Evolutionary conservation across 2,797 vertebrate species (phyloP).

Genomic region (Remorina albescens): DNA sequence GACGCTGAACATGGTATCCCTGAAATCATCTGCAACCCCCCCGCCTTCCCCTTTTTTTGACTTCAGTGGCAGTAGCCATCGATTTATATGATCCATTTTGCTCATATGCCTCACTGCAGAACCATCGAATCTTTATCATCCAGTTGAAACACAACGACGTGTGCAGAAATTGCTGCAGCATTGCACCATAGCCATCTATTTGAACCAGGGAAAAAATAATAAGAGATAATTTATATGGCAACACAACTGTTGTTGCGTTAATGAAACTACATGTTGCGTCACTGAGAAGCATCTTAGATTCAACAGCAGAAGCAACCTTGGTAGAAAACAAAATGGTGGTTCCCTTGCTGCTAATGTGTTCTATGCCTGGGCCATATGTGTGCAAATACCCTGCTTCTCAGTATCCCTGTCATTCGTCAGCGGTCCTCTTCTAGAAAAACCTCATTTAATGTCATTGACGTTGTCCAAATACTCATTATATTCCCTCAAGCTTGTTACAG

Average conservation of each 20-base stretch:
- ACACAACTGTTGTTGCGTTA: conserved; percentile 39
- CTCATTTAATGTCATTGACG: conserved; percentile 13
- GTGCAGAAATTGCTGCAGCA: conserved; percentile 54
- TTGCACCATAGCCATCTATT: conserved; percentile 50
- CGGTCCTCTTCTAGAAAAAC: not conserved
- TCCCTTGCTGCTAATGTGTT: not conserved
- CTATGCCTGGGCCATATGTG: not conserved
- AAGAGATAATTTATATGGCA: conserved; percentile 37
- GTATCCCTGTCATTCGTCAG: conserved; percentile 18
- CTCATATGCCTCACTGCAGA: conserved; percentile 58
- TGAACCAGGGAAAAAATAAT: conserved; percentile 44
- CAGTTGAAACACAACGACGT: conserved; percentile 59
- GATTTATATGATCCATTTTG: conserved; percentile 73
- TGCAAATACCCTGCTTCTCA: not conserved
- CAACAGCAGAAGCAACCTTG: not conserved
- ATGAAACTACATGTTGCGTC: conserved; percentile 33
- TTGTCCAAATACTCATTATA: conserved; percentile 11
- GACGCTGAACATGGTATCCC: conserved; percentile 25
- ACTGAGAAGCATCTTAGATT: not conserved
- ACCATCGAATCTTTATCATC: conserved; percentile 69
- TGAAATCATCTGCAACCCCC: conserved; percentile 56
- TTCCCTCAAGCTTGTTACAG: too few relatives aligned
- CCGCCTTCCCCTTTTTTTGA: too few relatives aligned
- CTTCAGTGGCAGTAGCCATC: conserved; percentile 60
- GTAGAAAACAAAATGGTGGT: not conserved